Base-by-base conservation (phyloP, 1,140 invertebrate genomes). In the Cylas formicarius region DNA sequence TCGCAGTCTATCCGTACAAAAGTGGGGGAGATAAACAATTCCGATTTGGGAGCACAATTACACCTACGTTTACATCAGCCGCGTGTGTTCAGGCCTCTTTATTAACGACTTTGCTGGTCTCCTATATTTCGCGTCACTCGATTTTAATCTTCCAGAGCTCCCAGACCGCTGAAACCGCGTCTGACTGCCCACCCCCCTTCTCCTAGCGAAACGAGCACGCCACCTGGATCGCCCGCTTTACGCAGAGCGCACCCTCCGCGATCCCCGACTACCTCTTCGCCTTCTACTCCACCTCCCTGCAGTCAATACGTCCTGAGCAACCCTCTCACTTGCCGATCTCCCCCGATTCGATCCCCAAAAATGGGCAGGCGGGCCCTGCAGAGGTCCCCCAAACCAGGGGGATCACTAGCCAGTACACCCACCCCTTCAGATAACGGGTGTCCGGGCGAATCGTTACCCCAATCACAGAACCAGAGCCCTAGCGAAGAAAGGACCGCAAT, bases 351-450 rank as follows among this genome's bases (percentile, higher is more conserved):
- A 48, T 72, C 75, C 28, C 71, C 77, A 33, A 66, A 76, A 66
- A 72, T 77, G 75, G 71, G 74, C 41, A 60, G 72, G 28, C 55
- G 70, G 43, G 70, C 69, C 0, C 55, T 74, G 22, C 69, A 73
- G 41, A 51, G 67, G 39, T 61, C 62, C 18, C 62, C 67, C 20
- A 66, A 65, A 51, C 61, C 61, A 1, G 34, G 44, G 10, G 21
- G 42, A 9, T 57, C 61, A 36, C 48, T 67, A 55, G 43, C 66
- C 51, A 46, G 66, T 56, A 37, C 68, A 48, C 55, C 55, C n/a
- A 58, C 58, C 8, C 55, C 59, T 2, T 54, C 56, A 9, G 56
- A 60, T 33, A 52, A 50, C 27, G 52, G 50, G 4, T 40, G 40
- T 6, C 37, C 27, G 14, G 44, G 41, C 4, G 24, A 21, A 16